These are phyloP conservation scores for Argyrosomus regius DNA, from an alignment of 2,797 vertebrate species.

Conservation along the genomic window DNA sequence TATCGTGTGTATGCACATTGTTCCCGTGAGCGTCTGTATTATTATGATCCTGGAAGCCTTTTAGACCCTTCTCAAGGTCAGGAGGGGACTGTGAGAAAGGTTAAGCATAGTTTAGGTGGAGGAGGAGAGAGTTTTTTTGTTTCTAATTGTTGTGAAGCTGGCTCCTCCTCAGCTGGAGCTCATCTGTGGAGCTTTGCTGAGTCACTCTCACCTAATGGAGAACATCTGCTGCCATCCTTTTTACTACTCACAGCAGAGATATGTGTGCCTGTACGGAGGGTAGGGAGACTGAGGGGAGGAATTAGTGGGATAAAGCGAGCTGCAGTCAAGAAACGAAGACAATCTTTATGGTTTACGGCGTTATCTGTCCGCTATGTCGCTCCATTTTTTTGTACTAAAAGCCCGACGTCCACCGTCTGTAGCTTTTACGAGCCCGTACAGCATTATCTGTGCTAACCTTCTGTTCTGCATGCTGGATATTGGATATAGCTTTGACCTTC, in stretches of 20 bases:
- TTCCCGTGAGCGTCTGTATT: constrained; percentile 13
- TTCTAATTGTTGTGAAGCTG: constrained; percentile 57
- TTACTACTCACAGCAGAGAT: constrained; percentile 48
- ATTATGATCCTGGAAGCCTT: constrained; percentile 41
- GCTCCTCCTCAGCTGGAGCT: constrained; percentile 68
- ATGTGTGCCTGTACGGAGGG: neutral
- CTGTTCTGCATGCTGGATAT: neutral
- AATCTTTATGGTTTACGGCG: constrained; percentile 13
- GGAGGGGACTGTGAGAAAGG: constrained; percentile 38
- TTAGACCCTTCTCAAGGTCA: constrained; percentile 42
- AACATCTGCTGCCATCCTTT: constrained; percentile 76
- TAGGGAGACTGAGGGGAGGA: neutral
- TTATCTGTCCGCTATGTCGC: neutral
- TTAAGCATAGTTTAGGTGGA: neutral
- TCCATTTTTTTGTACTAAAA: constrained; percentile 5
- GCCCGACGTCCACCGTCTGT: neutral
- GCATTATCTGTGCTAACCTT: neutral
- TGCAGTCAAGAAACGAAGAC: constrained; percentile 25
- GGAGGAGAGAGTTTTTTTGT: neutral
- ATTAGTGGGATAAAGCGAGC: constrained; percentile 28
- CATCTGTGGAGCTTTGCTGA: constrained; percentile 72
- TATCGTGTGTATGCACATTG: constrained; percentile 3
- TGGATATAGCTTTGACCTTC: neutral
- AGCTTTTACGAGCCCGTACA: neutral
- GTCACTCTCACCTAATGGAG: constrained; percentile 74